Conservation (phyloP, 2,113 vertebrate genomes). For the Corvus moneduloides region DNA sequence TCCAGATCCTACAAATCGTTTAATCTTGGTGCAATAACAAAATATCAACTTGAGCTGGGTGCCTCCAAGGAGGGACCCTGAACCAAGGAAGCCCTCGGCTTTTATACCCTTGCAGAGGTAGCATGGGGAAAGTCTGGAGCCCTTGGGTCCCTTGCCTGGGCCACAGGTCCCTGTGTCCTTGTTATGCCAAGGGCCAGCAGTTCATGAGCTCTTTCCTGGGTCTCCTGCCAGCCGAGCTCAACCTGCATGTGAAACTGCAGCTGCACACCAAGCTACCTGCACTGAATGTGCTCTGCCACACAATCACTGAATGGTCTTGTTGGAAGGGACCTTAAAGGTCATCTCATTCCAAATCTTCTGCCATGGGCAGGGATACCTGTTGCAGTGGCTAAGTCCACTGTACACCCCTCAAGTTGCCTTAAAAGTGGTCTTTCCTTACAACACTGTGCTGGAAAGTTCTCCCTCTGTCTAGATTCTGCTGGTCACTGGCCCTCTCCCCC, state of each 20-base stretch:
- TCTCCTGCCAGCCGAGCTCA: background rate
- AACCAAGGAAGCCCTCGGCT: background rate
- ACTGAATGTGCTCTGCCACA: background rate
- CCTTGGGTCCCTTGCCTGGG: background rate
- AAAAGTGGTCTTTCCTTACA: too few relatives aligned
- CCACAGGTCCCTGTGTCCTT: background rate
- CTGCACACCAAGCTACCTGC: background rate
- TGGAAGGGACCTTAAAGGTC: background rate
- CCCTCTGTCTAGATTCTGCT: too few relatives aligned
- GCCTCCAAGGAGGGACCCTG: background rate
- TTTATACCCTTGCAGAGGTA: too few relatives aligned
- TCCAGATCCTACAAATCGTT: background rate
- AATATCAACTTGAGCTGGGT: too few relatives aligned
- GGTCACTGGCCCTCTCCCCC: too few relatives aligned
- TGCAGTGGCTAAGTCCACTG: too few relatives aligned
- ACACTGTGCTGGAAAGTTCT: too few relatives aligned
- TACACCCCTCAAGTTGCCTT: too few relatives aligned
- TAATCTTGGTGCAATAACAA: background rate
- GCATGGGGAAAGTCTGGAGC: accelerated
- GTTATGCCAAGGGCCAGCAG: background rate
- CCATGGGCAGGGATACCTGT: background rate
- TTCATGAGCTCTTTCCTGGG: background rate
- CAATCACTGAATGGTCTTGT: background rate
- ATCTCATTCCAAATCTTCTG: background rate
- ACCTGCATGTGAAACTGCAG: background rate